phyloP scores from a whole-genome alignment of 2,888 invertebrate genomes.

The Leptodirus hochenwartii region DNA sequence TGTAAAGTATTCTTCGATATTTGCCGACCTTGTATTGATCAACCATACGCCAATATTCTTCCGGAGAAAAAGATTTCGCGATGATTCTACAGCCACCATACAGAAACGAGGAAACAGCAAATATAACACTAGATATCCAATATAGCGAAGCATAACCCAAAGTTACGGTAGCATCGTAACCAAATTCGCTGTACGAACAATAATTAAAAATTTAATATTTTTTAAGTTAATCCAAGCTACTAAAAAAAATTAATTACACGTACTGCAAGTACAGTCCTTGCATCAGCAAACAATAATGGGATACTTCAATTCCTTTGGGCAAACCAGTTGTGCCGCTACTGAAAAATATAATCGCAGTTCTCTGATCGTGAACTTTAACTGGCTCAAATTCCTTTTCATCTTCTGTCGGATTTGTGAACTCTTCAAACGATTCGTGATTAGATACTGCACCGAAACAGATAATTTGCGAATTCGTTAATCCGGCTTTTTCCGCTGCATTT shows the following conservation, averaged over 20 bases:
- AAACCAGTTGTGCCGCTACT: slow-evolving; percentile 17
- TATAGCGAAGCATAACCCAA: slow-evolving; percentile 10
- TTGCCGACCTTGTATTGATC: too few species aligned
- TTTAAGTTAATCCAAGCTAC: too few species aligned
- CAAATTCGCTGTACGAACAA: too few species aligned
- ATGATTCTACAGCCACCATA: slow-evolving; percentile 8
- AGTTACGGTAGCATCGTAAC: slow-evolving; percentile 3
- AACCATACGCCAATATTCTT: too few species aligned
- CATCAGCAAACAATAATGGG: too few species aligned
- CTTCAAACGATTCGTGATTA: slow-evolving; percentile 7
- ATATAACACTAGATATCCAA: slow-evolving; percentile 10
- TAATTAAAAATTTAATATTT: too few species aligned
- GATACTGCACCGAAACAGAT: slow-evolving; percentile 8
- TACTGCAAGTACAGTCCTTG: too few species aligned
- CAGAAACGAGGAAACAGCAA: slow-evolving; percentile 6
- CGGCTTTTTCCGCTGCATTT: slow-evolving; percentile 4
- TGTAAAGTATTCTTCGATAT: too few species aligned
- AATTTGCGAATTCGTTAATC: slow-evolving; percentile 8
- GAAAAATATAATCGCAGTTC: slow-evolving; percentile 14
- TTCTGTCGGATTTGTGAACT: slow-evolving; percentile 4
- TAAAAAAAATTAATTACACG: too few species aligned
- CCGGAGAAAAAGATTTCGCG: slow-evolving; percentile 6
- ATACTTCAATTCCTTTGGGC: slow-evolving; percentile 14
- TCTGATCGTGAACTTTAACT: slow-evolving; percentile 6
- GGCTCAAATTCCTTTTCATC: slow-evolving; percentile 13